phyloP scores from a whole-genome alignment of 2,113 vertebrate genomes.

The Etheostoma spectabile region DNA sequence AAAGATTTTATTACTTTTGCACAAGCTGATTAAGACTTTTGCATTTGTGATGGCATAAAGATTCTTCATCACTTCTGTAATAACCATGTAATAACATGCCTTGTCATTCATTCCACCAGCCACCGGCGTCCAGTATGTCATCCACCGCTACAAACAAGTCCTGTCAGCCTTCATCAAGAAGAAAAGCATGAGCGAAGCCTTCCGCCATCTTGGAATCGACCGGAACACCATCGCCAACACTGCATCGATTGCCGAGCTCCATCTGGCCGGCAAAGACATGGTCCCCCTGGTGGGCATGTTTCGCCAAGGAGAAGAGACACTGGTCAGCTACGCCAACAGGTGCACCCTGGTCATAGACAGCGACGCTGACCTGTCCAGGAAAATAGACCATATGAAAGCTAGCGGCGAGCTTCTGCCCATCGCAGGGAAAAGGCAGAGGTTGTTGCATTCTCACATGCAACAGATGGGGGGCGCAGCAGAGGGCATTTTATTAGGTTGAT shows the following conservation, averaged over 20 bases:
- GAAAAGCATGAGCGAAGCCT: conserved; percentile 83
- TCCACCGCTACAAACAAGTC: conserved; percentile 84
- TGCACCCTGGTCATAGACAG: conserved; percentile 78
- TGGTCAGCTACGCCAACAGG: conserved; percentile 80
- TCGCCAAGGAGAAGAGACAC: conserved; percentile 79
- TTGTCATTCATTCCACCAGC: conserved; percentile 49
- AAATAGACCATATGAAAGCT: conserved; percentile 81
- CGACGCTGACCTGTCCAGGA: conserved; percentile 72
- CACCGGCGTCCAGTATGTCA: conserved; percentile 81
- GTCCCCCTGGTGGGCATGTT: conserved; percentile 75
- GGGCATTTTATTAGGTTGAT: conserved; percentile 74
- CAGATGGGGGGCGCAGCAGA: conserved; percentile 58
- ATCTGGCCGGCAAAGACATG: conserved; percentile 77
- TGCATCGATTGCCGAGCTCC: conserved; percentile 80
- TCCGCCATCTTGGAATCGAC: conserved; percentile 80
- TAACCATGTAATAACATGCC: not conserved
- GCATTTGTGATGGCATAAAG: not conserved
- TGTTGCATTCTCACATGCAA: conserved; percentile 64
- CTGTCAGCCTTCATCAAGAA: conserved; percentile 82
- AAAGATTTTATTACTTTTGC: not conserved
- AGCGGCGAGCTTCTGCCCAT: conserved; percentile 80
- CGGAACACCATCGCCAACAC: conserved; percentile 84
- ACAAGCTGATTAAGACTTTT: not conserved
- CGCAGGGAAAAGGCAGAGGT: conserved; percentile 71
- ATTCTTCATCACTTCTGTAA: not conserved